phyloP scores from a whole-genome alignment of 2,113 vertebrate species.

The Gymnocephalus cernua region DNA sequence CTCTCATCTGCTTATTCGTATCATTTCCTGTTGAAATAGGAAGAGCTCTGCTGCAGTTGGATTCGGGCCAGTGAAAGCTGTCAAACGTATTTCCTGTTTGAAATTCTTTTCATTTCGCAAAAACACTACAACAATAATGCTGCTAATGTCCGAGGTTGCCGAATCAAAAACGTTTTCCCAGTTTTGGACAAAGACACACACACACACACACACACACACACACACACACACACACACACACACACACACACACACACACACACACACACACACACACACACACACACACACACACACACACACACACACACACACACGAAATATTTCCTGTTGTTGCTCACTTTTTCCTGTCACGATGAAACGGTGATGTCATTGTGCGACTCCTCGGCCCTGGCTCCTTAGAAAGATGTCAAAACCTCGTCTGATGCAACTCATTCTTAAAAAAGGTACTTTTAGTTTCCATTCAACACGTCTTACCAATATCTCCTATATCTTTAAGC shows the following conservation, averaged over 20 bases:
- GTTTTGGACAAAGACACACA: slow-evolving; percentile 13
- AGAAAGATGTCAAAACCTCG: slow-evolving; percentile 2
- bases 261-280: too few relatives aligned
- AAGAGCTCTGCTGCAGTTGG: slow-evolving; percentile 59
- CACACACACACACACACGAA: slow-evolving; percentile 45
- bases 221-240: slow-evolving; percentile 12
- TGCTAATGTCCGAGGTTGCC: slow-evolving; percentile 6
- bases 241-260: not conserved
- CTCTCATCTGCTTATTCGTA: slow-evolving; percentile 41
- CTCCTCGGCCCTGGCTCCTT: not conserved
- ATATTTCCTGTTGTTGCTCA: slow-evolving; percentile 82
- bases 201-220: slow-evolving; percentile 24
- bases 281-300: not conserved
- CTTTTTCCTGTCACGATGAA: slow-evolving; percentile 77
- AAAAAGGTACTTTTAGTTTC: not conserved
- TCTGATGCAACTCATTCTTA: not conserved
- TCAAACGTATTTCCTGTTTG: slow-evolving; percentile 64
- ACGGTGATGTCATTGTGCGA: slow-evolving; percentile 62
- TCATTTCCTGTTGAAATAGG: slow-evolving; percentile 71
- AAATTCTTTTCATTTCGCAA: slow-evolving; percentile 3
- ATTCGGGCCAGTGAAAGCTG: slow-evolving; percentile 44
- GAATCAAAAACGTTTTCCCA: not conserved
- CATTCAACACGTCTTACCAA: not conserved
- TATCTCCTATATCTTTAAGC: not conserved
- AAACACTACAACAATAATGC: not conserved